Evolutionary conservation across 2,888 invertebrate genomes (phyloP), one percentile per base, ranked within the genome.

Genomic region (Hydrotaea diabolus): DNA sequence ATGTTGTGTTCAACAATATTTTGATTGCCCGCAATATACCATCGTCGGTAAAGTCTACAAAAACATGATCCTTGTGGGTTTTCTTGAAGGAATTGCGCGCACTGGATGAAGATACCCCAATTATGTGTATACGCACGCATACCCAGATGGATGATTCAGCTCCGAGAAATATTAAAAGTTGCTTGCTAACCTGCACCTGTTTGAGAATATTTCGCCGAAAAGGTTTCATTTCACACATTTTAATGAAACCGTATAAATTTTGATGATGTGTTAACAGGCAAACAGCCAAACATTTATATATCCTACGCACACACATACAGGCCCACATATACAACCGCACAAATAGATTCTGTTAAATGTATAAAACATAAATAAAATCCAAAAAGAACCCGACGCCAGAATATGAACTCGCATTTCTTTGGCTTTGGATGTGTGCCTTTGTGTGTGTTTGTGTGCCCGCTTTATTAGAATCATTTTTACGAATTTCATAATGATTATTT

Each of bases 401-500:
- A 15, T 23, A 62, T 62, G 13, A 26, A 31, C 46, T 31, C 8
- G 19, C 17, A 21, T 39, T 39, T 57, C 15, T 21, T 13, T 17
- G 31, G 31, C 31, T 7, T 7, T 31, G 31, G 2, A 4, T 31
- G 31, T 2, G 3, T 7, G 31, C 15, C n/a, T 8, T 8, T 71
- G 26, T 23, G 36, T 57, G n/a, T 39, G 17, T 71, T n/a, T 23
- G 36, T 57, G n/a, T 39, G 17, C 53, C n/a, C 36, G 26, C 55
- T 53, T 55, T 72, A 31, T 62, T 53, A 36, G 71, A 49, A 49
- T 53, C 26, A 62, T 76, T 80, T 80, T 76, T 80, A 76, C 53
- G 49, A 23, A 39, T 43, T 76, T 72, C 71, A 76, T 76, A 76
- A 80, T 76, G 66, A 77, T 71, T 72, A 55, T 71, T 53, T 80